A percentile compares a stretch with the other conserved stretches of the same genome.
Evolutionary conservation across 2,113 vertebrate species (phyloP).

Genomic region (Syrrhaptes paradoxus): DNA sequence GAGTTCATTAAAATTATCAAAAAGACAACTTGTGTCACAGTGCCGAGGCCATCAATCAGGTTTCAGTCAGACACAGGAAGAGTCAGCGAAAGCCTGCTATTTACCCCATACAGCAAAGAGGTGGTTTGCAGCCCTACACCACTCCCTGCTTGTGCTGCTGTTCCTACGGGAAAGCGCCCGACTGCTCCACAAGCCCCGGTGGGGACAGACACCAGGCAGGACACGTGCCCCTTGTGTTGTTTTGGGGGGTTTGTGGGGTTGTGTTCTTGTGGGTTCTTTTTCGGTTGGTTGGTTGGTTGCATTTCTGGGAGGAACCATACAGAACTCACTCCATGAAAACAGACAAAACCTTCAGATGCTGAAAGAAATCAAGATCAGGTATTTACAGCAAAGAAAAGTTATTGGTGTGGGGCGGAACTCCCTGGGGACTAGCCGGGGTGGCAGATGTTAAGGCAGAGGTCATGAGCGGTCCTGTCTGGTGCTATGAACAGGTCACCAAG

Average conservation of each 20-base stretch:
- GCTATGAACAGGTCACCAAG: neutral
- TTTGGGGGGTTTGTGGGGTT: neutral
- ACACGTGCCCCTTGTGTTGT: no score
- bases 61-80: neutral
- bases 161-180: neutral
- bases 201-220: neutral
- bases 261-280: no score
- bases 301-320: neutral
- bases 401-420: neutral
- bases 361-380: neutral
- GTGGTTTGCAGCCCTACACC: rapidly evolving
- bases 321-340: neutral
- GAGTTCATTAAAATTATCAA: neutral
- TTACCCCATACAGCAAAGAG: neutral
- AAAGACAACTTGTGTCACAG: neutral
- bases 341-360: neutral
- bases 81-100: neutral
- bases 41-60: neutral
- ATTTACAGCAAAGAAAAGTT: neutral
- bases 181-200: rapidly evolving
- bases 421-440: neutral
- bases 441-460: neutral
- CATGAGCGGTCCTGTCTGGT: neutral
- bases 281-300: no score
- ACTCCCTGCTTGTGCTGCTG: neutral